Percentiles rank a stretch among this genome's conserved stretches.
Evolutionary conservation across 2,113 vertebrate genomes (phyloP).

Genomic region (Eclectus roratus): DNA sequence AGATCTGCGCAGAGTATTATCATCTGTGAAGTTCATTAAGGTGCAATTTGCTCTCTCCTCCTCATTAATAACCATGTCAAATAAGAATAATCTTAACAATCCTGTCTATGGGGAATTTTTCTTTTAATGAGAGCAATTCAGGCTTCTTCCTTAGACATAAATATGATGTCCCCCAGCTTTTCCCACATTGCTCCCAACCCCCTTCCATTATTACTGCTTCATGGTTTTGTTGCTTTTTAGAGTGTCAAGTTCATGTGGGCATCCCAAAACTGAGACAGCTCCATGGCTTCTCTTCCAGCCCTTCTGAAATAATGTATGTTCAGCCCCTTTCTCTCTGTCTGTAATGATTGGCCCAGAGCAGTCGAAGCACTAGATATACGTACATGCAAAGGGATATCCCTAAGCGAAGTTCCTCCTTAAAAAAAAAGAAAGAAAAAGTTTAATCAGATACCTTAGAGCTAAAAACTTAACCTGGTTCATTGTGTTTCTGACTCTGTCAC

Average conservation of each 20-base stretch:
- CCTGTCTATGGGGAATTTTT: constrained; percentile 20
- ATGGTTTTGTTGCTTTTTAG: neutral
- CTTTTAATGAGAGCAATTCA: constrained; percentile 32
- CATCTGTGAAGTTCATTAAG: constrained; percentile 25
- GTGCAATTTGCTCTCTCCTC: constrained; percentile 1
- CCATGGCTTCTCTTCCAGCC: neutral
- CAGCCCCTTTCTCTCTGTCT: neutral
- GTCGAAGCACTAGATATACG: neutral
- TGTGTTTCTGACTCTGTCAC: neutral
- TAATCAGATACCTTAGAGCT: neutral
- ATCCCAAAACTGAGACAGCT: neutral
- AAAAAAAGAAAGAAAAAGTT: neutral
- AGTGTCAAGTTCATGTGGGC: neutral
- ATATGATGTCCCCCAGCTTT: neutral
- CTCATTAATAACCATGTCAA: constrained; percentile 40
- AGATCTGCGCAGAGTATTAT: neutral
- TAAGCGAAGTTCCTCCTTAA: neutral
- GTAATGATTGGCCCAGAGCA: neutral
- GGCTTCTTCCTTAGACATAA: neutral
- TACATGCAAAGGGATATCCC: neutral
- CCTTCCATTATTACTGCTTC: neutral
- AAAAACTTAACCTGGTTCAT: neutral
- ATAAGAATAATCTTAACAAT: constrained; percentile 32
- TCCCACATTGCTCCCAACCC: neutral
- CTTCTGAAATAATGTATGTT: neutral